Percentiles rank a stretch among this genome's conserved stretches.
Evolutionary conservation across 1,140 invertebrate species (phyloP).

Genomic region (Caligus rogercresseyi): DNA sequence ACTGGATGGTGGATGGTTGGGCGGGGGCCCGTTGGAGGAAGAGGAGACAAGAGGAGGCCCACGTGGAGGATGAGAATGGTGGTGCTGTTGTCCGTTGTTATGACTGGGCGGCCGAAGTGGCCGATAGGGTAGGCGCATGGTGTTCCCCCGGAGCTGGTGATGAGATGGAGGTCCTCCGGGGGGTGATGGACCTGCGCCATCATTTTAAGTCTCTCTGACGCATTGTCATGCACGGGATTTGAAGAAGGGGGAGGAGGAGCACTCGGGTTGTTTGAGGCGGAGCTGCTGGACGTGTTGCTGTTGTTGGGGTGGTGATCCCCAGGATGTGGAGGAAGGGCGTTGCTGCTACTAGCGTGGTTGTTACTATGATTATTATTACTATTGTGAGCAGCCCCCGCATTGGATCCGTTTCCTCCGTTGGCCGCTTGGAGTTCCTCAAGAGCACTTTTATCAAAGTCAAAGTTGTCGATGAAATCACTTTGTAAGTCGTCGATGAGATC

Average conservation of each 20-base stretch:
- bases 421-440: neutral
- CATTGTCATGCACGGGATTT: neutral
- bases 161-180: neutral
- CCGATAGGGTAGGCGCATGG: neutral
- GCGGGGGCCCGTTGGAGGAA: neutral
- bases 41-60: neutral
- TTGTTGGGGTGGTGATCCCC: neutral
- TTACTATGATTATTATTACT: neutral
- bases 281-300: neutral
- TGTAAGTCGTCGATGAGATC: conserved; percentile 17
- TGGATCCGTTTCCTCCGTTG: no score
- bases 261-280: neutral
- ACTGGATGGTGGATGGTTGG: neutral
- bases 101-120: no score
- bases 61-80: neutral
- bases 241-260: neutral
- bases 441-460: conserved; percentile 10
- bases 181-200: conserved; percentile 17
- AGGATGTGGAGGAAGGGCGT: neutral
- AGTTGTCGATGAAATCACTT: conserved; percentile 12
- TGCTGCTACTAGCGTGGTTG: neutral
- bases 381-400: neutral
- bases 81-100: neutral
- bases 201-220: conserved; percentile 17
- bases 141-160: neutral